Conservation (phyloP, 2,888 invertebrate genomes). For the Punctoribates punctum region DNA sequence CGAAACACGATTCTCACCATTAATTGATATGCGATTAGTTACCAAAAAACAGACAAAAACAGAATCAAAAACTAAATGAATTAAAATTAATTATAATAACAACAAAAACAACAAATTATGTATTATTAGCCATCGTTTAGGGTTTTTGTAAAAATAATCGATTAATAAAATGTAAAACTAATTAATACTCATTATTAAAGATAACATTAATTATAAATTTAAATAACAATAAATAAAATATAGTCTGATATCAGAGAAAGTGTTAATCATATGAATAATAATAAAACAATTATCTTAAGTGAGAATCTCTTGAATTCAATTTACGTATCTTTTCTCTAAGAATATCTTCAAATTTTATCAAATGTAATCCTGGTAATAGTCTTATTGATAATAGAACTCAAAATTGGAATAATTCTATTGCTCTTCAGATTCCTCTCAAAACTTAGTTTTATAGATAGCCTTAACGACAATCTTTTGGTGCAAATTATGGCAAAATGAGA, state of each 20-base stretch:
- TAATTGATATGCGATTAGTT: conserved; percentile 22
- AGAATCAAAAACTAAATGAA: not conserved
- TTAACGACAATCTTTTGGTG: too few species aligned
- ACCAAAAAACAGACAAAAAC: not conserved
- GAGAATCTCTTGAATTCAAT: too few species aligned
- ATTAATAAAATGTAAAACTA: not conserved
- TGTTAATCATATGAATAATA: too few species aligned
- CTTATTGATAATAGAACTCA: not conserved
- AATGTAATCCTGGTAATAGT: not conserved
- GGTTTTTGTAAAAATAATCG: conserved; percentile 3
- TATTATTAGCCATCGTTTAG: not conserved
- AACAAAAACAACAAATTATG: not conserved
- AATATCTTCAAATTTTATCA: not conserved
- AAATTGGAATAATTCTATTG: not conserved
- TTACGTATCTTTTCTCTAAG: not conserved
- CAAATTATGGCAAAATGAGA: too few species aligned
- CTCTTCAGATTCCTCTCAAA: not conserved
- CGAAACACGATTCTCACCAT: conserved; percentile 20
- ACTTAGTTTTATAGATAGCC: too few species aligned
- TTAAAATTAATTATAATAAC: not conserved
- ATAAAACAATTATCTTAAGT: too few species aligned
- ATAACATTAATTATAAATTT: not conserved
- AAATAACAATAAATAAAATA: conserved; percentile 9
- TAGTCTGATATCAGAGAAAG: not conserved
- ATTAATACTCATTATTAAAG: not conserved